A percentile compares a stretch with the other conserved stretches of the same genome.
Evolutionary conservation across 2,888 invertebrate genomes (phyloP).

Genomic region (Heliconius sara): DNA sequence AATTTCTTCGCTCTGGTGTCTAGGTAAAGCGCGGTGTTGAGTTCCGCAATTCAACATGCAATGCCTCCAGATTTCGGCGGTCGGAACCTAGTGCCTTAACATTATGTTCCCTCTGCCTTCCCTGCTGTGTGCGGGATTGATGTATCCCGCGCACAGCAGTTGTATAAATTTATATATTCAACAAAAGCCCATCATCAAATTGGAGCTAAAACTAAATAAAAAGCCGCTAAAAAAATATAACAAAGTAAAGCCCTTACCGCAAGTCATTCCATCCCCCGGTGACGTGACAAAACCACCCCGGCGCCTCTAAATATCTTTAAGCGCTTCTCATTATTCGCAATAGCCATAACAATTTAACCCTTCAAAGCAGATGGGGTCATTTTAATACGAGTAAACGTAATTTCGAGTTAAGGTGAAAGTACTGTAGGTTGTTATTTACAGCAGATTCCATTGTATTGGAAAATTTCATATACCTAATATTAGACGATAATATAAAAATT

Average conservation of each 20-base stretch:
- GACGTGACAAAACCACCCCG: constrained; percentile 59
- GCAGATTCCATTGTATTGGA: neutral
- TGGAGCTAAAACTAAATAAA: constrained; percentile 2
- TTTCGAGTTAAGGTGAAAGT: constrained; percentile 47
- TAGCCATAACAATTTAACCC: constrained; percentile 78
- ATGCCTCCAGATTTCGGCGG: too few relatives aligned
- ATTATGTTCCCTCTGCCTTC: too few relatives aligned
- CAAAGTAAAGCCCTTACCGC: constrained; percentile 44
- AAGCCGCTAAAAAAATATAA: constrained; percentile 12
- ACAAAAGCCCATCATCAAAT: neutral
- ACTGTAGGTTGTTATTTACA: constrained; percentile 22
- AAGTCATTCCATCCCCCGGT: constrained; percentile 58
- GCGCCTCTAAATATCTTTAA: constrained; percentile 78
- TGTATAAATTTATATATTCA: too few relatives aligned
- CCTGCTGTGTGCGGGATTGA: too few relatives aligned
- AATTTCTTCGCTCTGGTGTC: too few relatives aligned
- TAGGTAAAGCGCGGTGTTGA: too few relatives aligned
- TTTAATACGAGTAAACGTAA: constrained; percentile 52
- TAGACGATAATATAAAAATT: too few relatives aligned
- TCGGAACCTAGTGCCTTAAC: too few relatives aligned
- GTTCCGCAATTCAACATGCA: too few relatives aligned
- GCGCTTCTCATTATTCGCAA: constrained; percentile 78
- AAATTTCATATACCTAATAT: too few relatives aligned
- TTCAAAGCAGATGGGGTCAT: constrained; percentile 74
- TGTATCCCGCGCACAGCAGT: too few relatives aligned